Evolutionary conservation across 2,113 vertebrate species (phyloP).

Genomic region (Chlamydotis undulata): DNA sequence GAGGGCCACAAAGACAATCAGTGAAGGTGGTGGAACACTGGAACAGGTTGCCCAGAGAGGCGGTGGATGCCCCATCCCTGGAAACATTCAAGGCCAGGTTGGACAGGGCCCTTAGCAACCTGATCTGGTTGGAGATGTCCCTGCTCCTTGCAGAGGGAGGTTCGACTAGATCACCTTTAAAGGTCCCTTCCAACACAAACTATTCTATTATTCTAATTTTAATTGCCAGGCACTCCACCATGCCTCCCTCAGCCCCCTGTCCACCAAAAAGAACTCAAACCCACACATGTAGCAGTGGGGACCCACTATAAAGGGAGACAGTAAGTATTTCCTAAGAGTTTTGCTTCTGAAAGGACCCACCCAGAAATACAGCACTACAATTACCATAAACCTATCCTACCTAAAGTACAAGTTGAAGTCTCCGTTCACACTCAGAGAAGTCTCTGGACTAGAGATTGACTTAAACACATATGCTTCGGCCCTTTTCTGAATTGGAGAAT

Average conservation of each 20-base stretch:
- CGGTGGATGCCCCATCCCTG: no score
- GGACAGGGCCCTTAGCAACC: no score
- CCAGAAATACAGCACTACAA: background rate
- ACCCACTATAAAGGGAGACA: background rate
- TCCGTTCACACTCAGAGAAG: fast-evolving
- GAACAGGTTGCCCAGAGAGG: no score
- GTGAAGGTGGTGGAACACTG: no score
- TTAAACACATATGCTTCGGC: background rate
- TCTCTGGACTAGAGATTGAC: background rate
- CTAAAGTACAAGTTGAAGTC: background rate
- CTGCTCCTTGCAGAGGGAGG: no score
- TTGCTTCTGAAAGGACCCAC: background rate
- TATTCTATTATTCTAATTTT: background rate
- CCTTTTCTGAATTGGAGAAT: background rate
- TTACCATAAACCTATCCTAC: background rate
- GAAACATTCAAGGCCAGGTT: no score
- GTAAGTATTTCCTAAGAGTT: background rate
- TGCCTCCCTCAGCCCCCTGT: background rate
- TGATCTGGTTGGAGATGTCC: no score
- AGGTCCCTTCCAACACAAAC: no score
- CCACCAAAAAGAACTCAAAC: background rate
- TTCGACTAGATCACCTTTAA: no score
- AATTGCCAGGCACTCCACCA: background rate
- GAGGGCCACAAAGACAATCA: no score
- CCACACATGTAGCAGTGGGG: background rate